phyloP scores from a whole-genome alignment of 2,797 vertebrate species.

The Oreonectes daqikongensis region DNA sequence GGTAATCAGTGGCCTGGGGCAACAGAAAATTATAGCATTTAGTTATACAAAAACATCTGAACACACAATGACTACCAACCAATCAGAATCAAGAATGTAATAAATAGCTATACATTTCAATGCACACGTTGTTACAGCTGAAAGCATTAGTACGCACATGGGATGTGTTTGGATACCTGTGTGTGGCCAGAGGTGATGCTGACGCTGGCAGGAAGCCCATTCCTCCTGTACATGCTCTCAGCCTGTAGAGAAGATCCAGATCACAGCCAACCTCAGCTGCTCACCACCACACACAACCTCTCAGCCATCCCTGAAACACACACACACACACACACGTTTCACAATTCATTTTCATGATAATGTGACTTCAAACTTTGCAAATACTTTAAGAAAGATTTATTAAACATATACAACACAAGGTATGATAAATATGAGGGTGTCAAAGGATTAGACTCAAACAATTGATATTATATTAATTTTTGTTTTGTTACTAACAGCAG shows the following conservation, averaged over 20 bases:
- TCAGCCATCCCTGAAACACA: slow-evolving; percentile 52
- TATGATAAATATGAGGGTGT: neutral
- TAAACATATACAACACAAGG: neutral
- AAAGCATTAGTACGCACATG: neutral
- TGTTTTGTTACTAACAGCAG: too few relatives aligned
- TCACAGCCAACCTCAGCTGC: slow-evolving; percentile 54
- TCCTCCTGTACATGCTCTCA: slow-evolving; percentile 95
- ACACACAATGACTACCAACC: neutral
- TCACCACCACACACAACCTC: slow-evolving; percentile 48
- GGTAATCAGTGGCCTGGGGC: neutral
- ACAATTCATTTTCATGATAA: neutral
- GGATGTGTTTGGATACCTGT: slow-evolving; percentile 76
- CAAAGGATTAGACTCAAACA: neutral
- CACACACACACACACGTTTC: neutral
- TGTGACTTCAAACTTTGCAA: too few relatives aligned
- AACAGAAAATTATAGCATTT: neutral
- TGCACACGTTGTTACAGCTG: neutral
- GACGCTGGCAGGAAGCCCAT: slow-evolving; percentile 91
- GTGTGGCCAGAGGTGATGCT: slow-evolving; percentile 90
- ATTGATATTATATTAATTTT: neutral
- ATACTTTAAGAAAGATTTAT: too few relatives aligned
- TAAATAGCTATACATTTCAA: neutral
- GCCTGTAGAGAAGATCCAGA: slow-evolving; percentile 61
- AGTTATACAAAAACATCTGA: neutral
- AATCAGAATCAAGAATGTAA: neutral